A percentile compares a stretch with the other conserved stretches of the same genome.
Evolutionary conservation across 2,888 invertebrate genomes (phyloP).

Genomic region (Plagiodera versicolora): DNA sequence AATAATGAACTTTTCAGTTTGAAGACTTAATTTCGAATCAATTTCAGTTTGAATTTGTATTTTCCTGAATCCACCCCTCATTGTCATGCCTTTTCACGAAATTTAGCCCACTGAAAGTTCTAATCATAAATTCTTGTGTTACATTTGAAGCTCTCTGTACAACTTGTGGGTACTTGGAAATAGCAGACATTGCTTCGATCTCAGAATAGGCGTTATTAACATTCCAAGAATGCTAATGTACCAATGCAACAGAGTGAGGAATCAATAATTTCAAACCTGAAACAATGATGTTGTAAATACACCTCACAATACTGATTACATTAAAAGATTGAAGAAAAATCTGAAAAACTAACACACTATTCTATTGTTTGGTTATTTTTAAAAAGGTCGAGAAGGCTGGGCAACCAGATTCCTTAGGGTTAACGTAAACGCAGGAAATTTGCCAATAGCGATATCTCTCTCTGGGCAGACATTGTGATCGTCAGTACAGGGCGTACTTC

Average conservation of each 20-base stretch:
- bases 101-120: too few species aligned
- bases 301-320: constrained; percentile 36
- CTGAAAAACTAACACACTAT: constrained; percentile 32
- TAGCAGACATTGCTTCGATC: constrained; percentile 7
- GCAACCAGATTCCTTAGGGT: constrained; percentile 30
- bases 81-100: too few species aligned
- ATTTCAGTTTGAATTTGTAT: too few species aligned
- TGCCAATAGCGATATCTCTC: not conserved
- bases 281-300: constrained; percentile 36
- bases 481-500: not conserved
- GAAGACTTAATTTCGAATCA: too few species aligned
- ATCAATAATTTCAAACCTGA: constrained; percentile 33
- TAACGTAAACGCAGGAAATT: constrained; percentile 19
- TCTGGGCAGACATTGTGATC: not conserved
- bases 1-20: too few species aligned
- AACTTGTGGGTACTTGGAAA: not conserved
- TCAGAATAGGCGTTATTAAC: constrained; percentile 22
- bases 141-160: too few species aligned
- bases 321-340: constrained; percentile 35
- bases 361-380: constrained; percentile 32
- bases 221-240: constrained; percentile 20
- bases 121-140: too few species aligned
- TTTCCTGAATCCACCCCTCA: too few species aligned
- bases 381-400: constrained; percentile 21
- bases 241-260: constrained; percentile 24